A percentile compares a stretch with the other conserved stretches of the same genome.
phyloP scores from a whole-genome alignment of 2,113 vertebrate species.

The Rafetus swinhoei region DNA sequence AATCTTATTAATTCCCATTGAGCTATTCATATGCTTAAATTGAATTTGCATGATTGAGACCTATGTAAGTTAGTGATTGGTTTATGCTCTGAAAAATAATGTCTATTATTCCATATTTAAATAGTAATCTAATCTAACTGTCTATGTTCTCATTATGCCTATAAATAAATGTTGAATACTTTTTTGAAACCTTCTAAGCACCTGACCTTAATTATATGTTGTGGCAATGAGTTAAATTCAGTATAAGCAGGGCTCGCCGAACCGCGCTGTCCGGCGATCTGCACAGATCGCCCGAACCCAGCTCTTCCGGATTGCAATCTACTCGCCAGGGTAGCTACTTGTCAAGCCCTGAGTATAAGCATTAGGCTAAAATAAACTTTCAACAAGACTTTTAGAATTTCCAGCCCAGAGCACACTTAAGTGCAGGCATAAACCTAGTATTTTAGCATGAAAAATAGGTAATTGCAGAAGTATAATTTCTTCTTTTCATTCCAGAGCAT shows the following conservation, averaged over 20 bases:
- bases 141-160: not conserved
- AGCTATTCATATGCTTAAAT: not conserved
- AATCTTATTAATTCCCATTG: not conserved
- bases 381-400: conserved; percentile 8
- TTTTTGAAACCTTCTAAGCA: conserved; percentile 5
- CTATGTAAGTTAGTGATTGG: accelerated
- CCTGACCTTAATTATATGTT: not conserved
- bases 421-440: not conserved
- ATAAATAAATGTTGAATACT: not conserved
- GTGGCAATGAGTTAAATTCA: conserved; percentile 9
- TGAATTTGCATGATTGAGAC: not conserved
- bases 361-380: not conserved
- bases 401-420: not conserved
- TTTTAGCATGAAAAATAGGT: not conserved
- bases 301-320: too few relatives aligned
- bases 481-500: not conserved
- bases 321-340: too few relatives aligned
- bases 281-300: too few relatives aligned
- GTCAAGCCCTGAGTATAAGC: not conserved
- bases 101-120: not conserved
- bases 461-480: not conserved
- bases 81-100: not conserved
- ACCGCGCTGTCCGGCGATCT: too few relatives aligned
- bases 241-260: not conserved
- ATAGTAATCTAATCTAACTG: not conserved